Conservation (phyloP, 2,888 invertebrate genomes). For the Tryphoninae sp. region DNA sequence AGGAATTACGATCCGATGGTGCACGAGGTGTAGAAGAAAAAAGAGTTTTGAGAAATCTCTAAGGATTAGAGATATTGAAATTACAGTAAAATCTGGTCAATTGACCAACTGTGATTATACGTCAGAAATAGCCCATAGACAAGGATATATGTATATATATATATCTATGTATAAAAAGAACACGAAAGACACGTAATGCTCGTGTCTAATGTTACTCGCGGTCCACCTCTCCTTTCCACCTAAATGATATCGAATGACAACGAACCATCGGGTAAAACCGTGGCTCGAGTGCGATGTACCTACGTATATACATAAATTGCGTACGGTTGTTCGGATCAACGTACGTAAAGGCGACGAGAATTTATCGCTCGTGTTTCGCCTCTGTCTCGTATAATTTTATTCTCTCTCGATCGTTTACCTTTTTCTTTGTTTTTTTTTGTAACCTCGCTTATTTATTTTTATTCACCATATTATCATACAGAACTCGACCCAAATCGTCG, state of each 20-base stretch:
- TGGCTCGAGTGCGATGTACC: conserved; percentile 18
- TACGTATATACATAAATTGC: not conserved
- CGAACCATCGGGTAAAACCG: conserved; percentile 14
- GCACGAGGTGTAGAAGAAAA: not conserved
- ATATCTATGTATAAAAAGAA: not conserved
- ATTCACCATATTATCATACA: conserved; percentile 51
- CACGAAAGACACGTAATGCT: conserved; percentile 67
- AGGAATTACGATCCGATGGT: too few species aligned
- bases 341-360: conserved; percentile 45
- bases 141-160: not conserved
- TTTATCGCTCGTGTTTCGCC: conserved; percentile 48
- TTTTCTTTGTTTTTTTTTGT: conserved; percentile 38
- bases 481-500: conserved; percentile 73
- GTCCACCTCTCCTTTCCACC: conserved; percentile 41
- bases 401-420: conserved; percentile 44
- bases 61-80: conserved; percentile 69
- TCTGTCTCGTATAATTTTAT: conserved; percentile 13
- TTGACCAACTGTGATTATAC: conserved; percentile 59
- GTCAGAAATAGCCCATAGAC: conserved; percentile 4
- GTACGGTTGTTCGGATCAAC: not conserved
- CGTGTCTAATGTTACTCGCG: conserved; percentile 68
- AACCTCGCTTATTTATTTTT: conserved; percentile 44
- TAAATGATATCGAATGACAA: conserved; percentile 53
- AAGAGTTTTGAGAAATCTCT: conserved; percentile 34
- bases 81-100: conserved; percentile 67